Evolutionary conservation across 2,113 vertebrate genomes (phyloP).

Genomic region (Callithrix jacchus): DNA sequence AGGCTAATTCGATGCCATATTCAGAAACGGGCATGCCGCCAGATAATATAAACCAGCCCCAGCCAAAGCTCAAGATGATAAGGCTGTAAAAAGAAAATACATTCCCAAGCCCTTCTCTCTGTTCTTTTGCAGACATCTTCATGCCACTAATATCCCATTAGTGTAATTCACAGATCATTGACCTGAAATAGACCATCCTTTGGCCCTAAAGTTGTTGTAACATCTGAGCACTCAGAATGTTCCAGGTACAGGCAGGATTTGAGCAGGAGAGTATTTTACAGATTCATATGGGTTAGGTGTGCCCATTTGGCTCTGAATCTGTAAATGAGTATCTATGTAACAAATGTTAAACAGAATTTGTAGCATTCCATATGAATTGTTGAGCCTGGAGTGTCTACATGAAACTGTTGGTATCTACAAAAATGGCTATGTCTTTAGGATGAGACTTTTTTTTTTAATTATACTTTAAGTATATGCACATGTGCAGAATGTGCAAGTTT

Average conservation of each 20-base stretch:
- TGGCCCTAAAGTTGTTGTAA: background rate
- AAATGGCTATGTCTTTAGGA: background rate
- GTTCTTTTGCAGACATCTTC: background rate
- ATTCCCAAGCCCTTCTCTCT: background rate
- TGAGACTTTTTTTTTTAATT: background rate
- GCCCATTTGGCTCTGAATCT: background rate
- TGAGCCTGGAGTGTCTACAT: background rate
- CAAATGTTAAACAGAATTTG: slow-evolving; percentile 38
- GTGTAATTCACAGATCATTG: background rate
- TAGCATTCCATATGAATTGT: background rate
- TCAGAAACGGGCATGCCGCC: background rate
- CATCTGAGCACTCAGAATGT: background rate
- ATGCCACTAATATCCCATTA: background rate
- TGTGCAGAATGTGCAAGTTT: no score
- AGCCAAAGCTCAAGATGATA: slow-evolving; percentile 16
- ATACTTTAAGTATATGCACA: no score
- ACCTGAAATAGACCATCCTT: background rate
- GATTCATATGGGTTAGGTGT: background rate
- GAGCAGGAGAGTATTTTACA: background rate
- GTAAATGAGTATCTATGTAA: slow-evolving; percentile 18
- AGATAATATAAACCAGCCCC: slow-evolving; percentile 15
- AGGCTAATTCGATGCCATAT: background rate
- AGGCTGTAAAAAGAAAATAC: slow-evolving; percentile 3
- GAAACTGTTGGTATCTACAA: slow-evolving; percentile 29
- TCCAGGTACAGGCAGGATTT: background rate